Evolutionary conservation across 92 coral and sea anemone genomes (phyloP).

Genomic region (Porites rus): DNA sequence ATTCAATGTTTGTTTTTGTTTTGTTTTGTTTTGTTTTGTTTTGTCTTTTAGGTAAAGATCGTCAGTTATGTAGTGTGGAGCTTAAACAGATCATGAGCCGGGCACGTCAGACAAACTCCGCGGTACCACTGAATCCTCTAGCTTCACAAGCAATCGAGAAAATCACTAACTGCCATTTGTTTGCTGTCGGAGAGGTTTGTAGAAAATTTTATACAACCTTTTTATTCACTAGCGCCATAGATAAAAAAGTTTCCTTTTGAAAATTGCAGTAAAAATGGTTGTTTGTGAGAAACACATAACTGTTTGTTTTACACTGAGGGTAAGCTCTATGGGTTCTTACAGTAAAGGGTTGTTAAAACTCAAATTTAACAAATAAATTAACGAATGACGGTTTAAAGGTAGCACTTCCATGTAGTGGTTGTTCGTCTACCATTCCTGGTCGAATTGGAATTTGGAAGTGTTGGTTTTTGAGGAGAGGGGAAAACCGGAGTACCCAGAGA

Average conservation of each 20-base stretch:
- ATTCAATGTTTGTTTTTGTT: not conserved
- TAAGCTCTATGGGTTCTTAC: no score
- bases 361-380: no score
- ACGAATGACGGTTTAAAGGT: no score
- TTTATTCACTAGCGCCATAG: not conserved
- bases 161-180: constrained; percentile 93
- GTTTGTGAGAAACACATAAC: not conserved
- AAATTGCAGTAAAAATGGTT: not conserved
- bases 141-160: constrained; percentile 82
- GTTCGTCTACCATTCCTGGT: no score
- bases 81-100: constrained; percentile 87
- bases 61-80: constrained; percentile 85
- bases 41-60: constrained; percentile 77
- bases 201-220: not conserved
- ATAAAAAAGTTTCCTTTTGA: not conserved
- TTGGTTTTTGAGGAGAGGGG: no score
- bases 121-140: constrained; percentile 84
- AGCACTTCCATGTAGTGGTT: no score
- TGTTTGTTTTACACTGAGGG: not conserved
- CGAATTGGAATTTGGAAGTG: no score
- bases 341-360: no score
- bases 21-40: not conserved
- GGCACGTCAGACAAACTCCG: constrained; percentile 83
- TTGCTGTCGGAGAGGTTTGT: constrained; percentile 91
- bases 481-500: no score